Conservation (phyloP, 2,113 vertebrate genomes). For the Daphoenositta chrysoptera region DNA sequence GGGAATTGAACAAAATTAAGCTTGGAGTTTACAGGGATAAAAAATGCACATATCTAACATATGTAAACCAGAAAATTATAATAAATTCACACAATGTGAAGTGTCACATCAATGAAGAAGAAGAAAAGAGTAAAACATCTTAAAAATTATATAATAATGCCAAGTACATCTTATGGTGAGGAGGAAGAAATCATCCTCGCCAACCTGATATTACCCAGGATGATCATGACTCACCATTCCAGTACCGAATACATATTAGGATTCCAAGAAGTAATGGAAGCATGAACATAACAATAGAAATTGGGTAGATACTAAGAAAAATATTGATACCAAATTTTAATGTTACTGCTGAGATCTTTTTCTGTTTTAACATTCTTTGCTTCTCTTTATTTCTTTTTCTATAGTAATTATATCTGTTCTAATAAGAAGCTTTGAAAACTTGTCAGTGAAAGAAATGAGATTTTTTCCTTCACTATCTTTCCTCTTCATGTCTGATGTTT, state of each 20-base stretch:
- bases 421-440: background rate
- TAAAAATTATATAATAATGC: background rate
- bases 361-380: background rate
- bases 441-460: background rate
- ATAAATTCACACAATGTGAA: background rate
- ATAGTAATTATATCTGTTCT: background rate
- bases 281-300: background rate
- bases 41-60: accelerated
- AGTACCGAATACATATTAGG: background rate
- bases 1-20: background rate
- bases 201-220: background rate
- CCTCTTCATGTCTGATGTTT: background rate
- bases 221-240: background rate
- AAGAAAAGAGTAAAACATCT: background rate
- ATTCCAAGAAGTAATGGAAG: background rate
- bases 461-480: background rate
- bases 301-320: background rate
- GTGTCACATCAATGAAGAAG: background rate
- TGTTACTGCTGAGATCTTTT: background rate
- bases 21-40: background rate
- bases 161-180: background rate
- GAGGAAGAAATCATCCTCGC: background rate
- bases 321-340: background rate
- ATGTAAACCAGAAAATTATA: background rate
- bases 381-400: background rate